Conservation (phyloP, 2,888 invertebrate genomes). For the Thelaira solivaga region DNA sequence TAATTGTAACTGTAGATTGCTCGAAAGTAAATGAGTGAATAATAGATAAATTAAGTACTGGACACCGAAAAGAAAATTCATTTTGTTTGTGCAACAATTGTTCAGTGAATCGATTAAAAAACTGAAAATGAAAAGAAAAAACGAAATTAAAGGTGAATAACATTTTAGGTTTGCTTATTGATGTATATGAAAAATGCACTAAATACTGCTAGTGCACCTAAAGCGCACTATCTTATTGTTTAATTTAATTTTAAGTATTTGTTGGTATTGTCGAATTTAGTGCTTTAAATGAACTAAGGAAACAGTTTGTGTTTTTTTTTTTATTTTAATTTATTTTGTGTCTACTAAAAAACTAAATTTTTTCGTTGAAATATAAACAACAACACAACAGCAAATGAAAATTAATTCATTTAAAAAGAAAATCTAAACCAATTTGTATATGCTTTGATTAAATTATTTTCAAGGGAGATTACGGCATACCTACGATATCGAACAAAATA, state of each 20-base stretch:
- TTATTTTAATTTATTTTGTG: conserved; percentile 2
- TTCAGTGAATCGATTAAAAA: conserved; percentile 28
- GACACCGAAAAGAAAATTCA: not conserved
- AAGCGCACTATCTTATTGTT: conserved; percentile 35
- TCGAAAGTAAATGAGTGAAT: conserved; percentile 21
- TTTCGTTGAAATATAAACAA: conserved; percentile 51
- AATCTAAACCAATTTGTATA: conserved; percentile 3
- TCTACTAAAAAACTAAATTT: conserved; percentile 26
- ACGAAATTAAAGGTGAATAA: conserved; percentile 67
- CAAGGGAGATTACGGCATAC: too few species aligned
- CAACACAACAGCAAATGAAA: too few species aligned
- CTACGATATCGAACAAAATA: too few species aligned
- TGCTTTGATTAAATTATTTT: too few species aligned
- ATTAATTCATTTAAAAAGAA: conserved; percentile 31
- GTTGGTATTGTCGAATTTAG: conserved; percentile 35
- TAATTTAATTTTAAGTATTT: conserved; percentile 36
- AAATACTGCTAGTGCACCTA: not conserved
- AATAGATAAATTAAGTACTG: conserved; percentile 21
- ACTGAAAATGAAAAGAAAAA: not conserved
- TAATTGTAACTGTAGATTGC: not conserved
- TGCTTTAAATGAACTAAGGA: conserved; percentile 42
- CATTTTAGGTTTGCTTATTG: conserved; percentile 65
- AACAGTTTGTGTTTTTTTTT: conserved; percentile 27
- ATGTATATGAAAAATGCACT: conserved; percentile 31
- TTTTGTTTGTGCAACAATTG: not conserved